Evolutionary conservation across 2,113 vertebrate genomes (phyloP), one percentile per base, ranked within the genome.

Genomic region (Alethe castanea): DNA sequence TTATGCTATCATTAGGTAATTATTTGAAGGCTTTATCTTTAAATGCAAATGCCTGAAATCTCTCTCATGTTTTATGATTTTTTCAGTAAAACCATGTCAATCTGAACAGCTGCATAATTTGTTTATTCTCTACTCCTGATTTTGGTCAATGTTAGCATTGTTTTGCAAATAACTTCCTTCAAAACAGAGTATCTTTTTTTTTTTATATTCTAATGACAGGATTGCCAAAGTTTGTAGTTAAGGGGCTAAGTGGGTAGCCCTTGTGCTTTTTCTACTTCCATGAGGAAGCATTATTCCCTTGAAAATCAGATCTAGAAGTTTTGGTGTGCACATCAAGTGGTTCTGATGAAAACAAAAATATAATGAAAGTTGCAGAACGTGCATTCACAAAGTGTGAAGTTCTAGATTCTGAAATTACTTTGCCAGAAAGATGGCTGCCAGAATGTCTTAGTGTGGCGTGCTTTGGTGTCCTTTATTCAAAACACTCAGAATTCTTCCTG

Each of bases 11-110:
- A 48, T 77, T 86, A 73, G 50, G 47, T 78, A 90, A 70, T 90
- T 81, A 78, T 86, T 81, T 86, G 54, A 90, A 94, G 23, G 12
- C 57, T 87, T 78, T 84, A 19, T 88, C 47, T 79, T 90, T 50
- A 81, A 88, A 44, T 42, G 54, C 0, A 2, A 71, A 73, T 78
- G n/a, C 9, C 44, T 83, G 56, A 77, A 80, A 73, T 92, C 4
- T 88, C 29, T 59, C 60, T 78, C 2, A 11, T 29, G 15, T 54
- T 1, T 84, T 69, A 20, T 5, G 29, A 59, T 67, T 81, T 80
- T 78, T 56, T 67, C 38, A 29, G 56, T 38, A 67, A 15, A 87
- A 71, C 44, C 16, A 25, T 40, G 36, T 71, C 61, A 78, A 5
- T 78, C 65, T 87, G 11, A 73, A 50, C 24, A 80, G 56, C 35